phyloP scores from a whole-genome alignment of 2,797 vertebrate species.

The Falco novaeseelandiae region DNA sequence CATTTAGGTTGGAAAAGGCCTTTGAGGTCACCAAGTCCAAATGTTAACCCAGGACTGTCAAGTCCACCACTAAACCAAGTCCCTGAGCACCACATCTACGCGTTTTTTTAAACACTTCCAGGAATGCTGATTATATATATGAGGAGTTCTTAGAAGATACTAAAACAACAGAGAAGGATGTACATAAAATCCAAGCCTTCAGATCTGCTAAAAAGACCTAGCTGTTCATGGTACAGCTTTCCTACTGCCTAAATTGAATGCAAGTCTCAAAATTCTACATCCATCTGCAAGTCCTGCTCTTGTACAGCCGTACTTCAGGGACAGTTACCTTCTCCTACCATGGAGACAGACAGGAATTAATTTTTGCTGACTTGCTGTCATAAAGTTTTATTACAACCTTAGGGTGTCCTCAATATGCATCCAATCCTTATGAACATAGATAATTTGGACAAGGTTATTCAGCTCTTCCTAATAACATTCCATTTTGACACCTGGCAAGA shows the following conservation, averaged over 20 bases:
- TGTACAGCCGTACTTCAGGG: not conserved
- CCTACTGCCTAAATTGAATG: not conserved
- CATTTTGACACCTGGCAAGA: not conserved
- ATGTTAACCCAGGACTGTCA: too few species aligned
- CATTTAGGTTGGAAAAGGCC: too few species aligned
- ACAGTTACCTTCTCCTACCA: not conserved
- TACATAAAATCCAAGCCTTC: not conserved
- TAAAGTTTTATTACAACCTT: not conserved
- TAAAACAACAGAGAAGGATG: not conserved
- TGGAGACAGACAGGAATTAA: not conserved
- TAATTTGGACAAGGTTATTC: not conserved
- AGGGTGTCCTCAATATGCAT: not conserved
- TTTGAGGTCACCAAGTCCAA: too few species aligned
- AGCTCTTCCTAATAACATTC: not conserved
- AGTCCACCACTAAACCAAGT: too few species aligned
- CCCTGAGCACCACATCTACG: too few species aligned
- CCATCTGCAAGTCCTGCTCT: not conserved
- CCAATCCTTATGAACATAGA: not conserved
- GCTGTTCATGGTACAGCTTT: not conserved
- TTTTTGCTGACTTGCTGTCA: not conserved
- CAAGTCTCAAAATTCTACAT: not conserved
- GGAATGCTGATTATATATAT: not conserved
- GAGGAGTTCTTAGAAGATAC: not conserved
- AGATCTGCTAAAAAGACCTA: not conserved
- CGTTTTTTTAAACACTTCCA: too few species aligned